Base-by-base conservation (phyloP, 2,113 vertebrate species). In the Anseranas semipalmata region DNA sequence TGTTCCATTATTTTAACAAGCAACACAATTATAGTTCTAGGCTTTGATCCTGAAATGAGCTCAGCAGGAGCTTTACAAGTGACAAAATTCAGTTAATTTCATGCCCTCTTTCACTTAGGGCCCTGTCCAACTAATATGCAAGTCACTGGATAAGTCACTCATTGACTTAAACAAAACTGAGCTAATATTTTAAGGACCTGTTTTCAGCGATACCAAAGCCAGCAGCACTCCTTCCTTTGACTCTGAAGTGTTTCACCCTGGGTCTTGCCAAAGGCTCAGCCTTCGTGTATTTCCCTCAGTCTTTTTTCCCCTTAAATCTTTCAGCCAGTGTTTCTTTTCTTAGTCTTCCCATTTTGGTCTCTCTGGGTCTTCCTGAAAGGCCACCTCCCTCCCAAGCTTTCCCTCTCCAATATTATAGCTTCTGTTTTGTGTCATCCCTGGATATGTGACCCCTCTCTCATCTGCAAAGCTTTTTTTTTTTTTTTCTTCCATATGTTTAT, bases 51-150 rank as follows among this genome's bases (percentile, higher is more conserved):
- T 95, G 53, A 94, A 96, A 68, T 73, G 60, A 95, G 52, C 66
- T 87, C 87, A 85, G 43, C 74, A 79, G 56, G 81, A 95, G 27
- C 30, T 85, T 94, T 89, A 82, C 25, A 82, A 87, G 73, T 85
- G 84, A 82, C 73, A 95, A 95, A 95, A 97, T 82, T 91, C 66
- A 41, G 52, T 73, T 93, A 87, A 96, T 91, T 94, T 95, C 84
- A 91, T 87, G 53, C 16, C 48, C 56, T 79, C 95, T 93, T 94
- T 86, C 50, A 90, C 46, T 90, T 74, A 70, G 13, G 17, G 17
- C 19, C 7, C 35, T 35, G 32, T 91, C 53, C 59, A 76, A 60
- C 53, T 70, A 65, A 41, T 71, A 77, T 0, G 0, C 72, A 91
- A 77, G 22, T 71, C 70, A 85, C 45, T 45, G 66, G 39, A 52